Percentiles rank a stretch among this genome's conserved stretches.
These are phyloP conservation scores for Aurelia coerulea DNA, from an alignment of 30 jellyfish, hydroid and myxozoan species.

Conservation along the genomic window DNA sequence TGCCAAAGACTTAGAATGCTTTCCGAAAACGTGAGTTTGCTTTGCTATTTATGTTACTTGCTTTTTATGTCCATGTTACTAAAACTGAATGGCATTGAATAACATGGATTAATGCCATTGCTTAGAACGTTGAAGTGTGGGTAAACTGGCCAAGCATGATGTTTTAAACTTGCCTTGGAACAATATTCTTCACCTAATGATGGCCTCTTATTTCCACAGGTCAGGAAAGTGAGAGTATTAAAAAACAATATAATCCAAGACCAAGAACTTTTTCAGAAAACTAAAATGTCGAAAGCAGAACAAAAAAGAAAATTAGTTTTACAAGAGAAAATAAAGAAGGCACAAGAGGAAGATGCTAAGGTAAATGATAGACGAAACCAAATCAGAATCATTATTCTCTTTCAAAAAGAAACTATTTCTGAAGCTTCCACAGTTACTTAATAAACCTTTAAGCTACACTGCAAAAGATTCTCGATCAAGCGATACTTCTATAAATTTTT, in stretches of 20 bases:
- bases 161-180: too few species aligned
- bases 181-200: too few species aligned
- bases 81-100: too few species aligned
- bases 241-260: constrained; percentile 68
- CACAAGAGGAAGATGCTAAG: constrained; percentile 98
- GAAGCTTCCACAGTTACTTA: neutral
- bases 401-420: neutral
- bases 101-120: too few species aligned
- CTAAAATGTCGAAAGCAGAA: constrained; percentile 89
- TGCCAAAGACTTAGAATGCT: constrained; percentile 72
- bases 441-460: too few species aligned
- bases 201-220: constrained; percentile 39
- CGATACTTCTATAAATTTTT: too few species aligned
- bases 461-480: too few species aligned
- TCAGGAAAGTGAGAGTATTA: constrained; percentile 82
- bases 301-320: constrained; percentile 77
- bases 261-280: constrained; percentile 65
- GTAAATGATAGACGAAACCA: constrained; percentile 19
- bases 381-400: neutral
- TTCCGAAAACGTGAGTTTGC: constrained; percentile 74
- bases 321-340: constrained; percentile 89
- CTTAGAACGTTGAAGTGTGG: too few species aligned
- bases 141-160: too few species aligned
- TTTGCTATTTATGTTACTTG: neutral
- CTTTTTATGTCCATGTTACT: too few species aligned